Evolutionary conservation across 1,140 invertebrate species (phyloP), one percentile per base, ranked within the genome.

Genomic region (Portunus trituberculatus): DNA sequence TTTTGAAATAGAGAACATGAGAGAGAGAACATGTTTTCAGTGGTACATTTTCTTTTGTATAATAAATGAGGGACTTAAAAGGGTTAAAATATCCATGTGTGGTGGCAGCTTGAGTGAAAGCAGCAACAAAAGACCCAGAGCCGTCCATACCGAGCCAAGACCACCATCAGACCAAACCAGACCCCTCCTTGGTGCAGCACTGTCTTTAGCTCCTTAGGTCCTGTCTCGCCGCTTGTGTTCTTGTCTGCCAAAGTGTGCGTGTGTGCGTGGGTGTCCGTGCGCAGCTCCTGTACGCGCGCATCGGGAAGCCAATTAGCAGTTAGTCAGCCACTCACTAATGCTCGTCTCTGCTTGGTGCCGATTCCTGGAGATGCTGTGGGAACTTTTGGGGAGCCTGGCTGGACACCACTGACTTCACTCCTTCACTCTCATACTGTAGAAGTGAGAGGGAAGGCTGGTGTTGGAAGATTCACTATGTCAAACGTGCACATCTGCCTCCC

Each of bases 201-300:
- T 76, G 7, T 76, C 67, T 76, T 25, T 92, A 92, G 91, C 6
- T 39, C n/a, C 39, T 28, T 91, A 91, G 84, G 88, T 82, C 90
- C n/a, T 91, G 93, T 90, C 45, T 91, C 59, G 88, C 88, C 87
- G 87, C 87, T 94, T 94, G n/a, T 94, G 93, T 94, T 91, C 93
- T 76, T 91, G 93, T 91, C 52, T 90, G 87, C 67, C 20, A n/a
- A 76, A 12, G n/a, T 76, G n/a, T 76, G 67, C 20, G 25, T n/a
- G 67, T 76, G 67, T 59, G 52, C 20, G 52, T 59, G 52, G 12
- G 52, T 59, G 52, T 59, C 12, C 20, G 12, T 76, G 67, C 4
- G 52, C 12, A 16, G 67, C 67, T 76, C 12, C 67, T 59, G 52
- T 20, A 59, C 52, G 16, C 12, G 52, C 52, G 52, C 52, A 59